A percentile compares a stretch with the other conserved stretches of the same genome.
Evolutionary conservation across 1,140 invertebrate genomes (phyloP).

Genomic region (Polypedilum pembai): DNA sequence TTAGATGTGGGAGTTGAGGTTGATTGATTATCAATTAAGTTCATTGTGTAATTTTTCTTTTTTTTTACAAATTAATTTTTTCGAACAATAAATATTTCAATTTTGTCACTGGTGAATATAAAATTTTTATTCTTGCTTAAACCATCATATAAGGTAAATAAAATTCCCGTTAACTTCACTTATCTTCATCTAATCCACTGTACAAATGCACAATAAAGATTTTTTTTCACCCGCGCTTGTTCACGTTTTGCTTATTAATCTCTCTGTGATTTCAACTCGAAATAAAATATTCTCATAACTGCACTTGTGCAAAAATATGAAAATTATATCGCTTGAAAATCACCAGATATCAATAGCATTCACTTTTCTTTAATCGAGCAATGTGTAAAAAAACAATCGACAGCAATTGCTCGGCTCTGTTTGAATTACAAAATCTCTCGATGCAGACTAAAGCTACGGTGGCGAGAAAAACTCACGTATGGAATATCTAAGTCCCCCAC

Average conservation of each 20-base stretch:
- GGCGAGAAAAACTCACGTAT: constrained; percentile 20
- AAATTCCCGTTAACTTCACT: too few species aligned
- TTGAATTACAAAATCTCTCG: not conserved
- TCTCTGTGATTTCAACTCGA: constrained; percentile 25
- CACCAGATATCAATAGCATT: constrained; percentile 8
- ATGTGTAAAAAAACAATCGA: too few species aligned
- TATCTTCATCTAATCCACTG: too few species aligned
- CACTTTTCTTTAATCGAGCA: too few species aligned
- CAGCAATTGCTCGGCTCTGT: too few species aligned
- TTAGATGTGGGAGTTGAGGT: not conserved
- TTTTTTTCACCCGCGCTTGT: too few species aligned
- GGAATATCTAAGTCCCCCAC: not conserved
- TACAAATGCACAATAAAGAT: too few species aligned
- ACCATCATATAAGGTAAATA: too few species aligned
- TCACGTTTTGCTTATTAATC: not conserved
- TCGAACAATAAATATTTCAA: too few species aligned
- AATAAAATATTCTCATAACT: not conserved
- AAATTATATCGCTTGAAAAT: constrained; percentile 25
- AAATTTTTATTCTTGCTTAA: too few species aligned
- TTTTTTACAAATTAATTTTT: not conserved
- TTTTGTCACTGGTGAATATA: not conserved
- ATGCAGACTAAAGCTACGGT: constrained; percentile 21
- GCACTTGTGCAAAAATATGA: not conserved
- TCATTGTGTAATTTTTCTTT: too few species aligned
- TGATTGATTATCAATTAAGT: too few species aligned